Conservation (phyloP, 2,113 vertebrate species). For the Eulemur rufifrons region DNA sequence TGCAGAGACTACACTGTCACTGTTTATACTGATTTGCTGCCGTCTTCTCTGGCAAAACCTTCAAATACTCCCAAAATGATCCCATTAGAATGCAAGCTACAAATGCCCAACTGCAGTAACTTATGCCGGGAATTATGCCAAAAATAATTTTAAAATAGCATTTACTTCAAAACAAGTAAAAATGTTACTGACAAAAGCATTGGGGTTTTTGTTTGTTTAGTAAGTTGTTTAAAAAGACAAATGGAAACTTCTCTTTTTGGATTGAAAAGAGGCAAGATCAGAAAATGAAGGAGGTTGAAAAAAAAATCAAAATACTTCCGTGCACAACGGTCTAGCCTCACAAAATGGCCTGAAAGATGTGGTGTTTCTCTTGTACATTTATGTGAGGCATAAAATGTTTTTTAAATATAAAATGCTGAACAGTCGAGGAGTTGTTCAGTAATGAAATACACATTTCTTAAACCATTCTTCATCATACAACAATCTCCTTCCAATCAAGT, state of each 20-base stretch:
- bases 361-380: neutral
- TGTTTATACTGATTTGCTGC: neutral
- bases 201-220: neutral
- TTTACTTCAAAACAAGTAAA: conserved; percentile 40
- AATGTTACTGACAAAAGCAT: neutral
- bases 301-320: neutral
- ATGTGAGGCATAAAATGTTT: neutral
- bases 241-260: neutral
- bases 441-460: neutral
- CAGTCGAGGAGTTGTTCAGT: neutral
- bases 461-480: neutral
- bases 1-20: neutral
- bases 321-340: neutral
- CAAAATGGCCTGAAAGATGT: neutral
- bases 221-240: neutral
- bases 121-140: neutral
- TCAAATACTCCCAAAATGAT: neutral
- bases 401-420: neutral
- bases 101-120: neutral
- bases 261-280: neutral
- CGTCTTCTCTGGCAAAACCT: neutral
- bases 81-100: neutral
- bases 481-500: neutral
- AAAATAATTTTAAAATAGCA: neutral
- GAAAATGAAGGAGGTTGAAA: neutral